Conservation (phyloP, 2,113 vertebrate genomes). For the Cryptomyrus ogoouensis region DNA sequence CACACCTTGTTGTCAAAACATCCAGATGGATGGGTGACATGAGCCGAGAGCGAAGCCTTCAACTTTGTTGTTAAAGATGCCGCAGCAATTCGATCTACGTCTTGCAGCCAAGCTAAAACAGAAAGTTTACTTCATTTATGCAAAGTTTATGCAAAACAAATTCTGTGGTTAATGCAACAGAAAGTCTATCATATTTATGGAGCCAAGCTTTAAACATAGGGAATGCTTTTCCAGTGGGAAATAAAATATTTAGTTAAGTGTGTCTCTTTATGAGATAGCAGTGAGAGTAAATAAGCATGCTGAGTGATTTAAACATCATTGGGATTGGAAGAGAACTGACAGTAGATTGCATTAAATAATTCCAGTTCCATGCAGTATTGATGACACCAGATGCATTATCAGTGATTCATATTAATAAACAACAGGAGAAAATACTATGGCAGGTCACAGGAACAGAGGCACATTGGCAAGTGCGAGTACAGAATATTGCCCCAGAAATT, state of each 20-base stretch:
- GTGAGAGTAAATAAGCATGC: background rate
- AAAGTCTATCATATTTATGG: background rate
- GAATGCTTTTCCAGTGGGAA: background rate
- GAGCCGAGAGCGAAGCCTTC: background rate
- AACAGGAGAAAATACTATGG: background rate
- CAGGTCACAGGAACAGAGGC: background rate
- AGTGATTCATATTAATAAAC: background rate
- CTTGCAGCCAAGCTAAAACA: background rate
- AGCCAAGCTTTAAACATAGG: background rate
- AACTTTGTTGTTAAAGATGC: background rate
- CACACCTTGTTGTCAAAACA: conserved; percentile 40
- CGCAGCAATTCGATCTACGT: background rate
- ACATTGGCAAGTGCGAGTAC: background rate
- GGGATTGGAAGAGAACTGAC: background rate
- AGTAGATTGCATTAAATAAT: background rate
- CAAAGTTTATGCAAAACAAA: conserved; percentile 7
- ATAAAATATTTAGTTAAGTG: background rate
- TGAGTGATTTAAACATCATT: background rate
- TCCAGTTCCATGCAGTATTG: background rate
- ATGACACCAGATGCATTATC: background rate
- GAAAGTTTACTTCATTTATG: conserved; percentile 1
- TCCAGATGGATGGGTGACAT: background rate
- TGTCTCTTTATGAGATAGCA: background rate
- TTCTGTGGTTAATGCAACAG: background rate
- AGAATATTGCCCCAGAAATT: background rate